Evolutionary conservation across 1,140 invertebrate genomes (phyloP), one percentile per base, ranked within the genome.

Genomic region (Aphaenogaster rudis): DNA sequence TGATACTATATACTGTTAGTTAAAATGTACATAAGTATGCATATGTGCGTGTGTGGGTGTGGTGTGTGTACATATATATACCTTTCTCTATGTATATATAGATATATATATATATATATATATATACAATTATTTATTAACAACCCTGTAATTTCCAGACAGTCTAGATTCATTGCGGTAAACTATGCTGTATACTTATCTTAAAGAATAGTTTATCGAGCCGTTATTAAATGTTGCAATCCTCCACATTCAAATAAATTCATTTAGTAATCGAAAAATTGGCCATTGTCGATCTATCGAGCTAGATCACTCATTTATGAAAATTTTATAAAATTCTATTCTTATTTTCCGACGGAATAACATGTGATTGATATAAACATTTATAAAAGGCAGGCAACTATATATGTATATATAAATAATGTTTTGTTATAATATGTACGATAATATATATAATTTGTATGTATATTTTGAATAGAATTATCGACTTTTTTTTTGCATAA

Each of bases 41-140:
- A 63, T 52, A 61, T 57, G 48, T 76, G 74, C 84, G 33, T 79
- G 67, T 69, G 42, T 89, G n/a, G 11, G 11, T 39, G 66, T 52
- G 59, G 28, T 48, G 33, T 79, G 15, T 78, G 50, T 79, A 71
- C 11, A 57, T 36, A 67, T 28, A 21, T 79, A 39, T 88, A 71
- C 28, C 28, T 28, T 28, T 28, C 28, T 28, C 28, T 48, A 21
- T 79, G 15, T 78, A 50, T 79, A 71, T 15, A 57, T 36, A n/a
- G 52, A 79, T 50, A 50, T 33, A 33, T 39, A 52, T 48, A 6
- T 17, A 48, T 48, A 6, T 17, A 48, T n/a, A 61, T 45, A 71
- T 89, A 82, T 82, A 88, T 89, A 88, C 45, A 90, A 90, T 91
- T 90, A 88, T 91, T 91, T 91, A 91, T 91, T 90, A 90, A 90